Conservation (phyloP, 1,140 invertebrate genomes). For the Bombus polaris region DNA sequence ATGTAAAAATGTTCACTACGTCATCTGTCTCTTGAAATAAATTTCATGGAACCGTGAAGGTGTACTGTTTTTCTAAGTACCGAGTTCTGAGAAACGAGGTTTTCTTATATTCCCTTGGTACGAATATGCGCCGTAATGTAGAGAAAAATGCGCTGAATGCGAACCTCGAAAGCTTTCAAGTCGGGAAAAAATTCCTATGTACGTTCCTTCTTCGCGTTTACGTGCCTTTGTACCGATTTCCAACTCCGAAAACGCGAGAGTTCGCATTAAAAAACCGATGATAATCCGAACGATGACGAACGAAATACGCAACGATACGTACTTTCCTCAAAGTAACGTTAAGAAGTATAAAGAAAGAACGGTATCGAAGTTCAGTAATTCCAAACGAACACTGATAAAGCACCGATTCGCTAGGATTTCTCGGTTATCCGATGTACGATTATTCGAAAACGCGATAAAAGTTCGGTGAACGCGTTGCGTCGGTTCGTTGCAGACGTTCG, state of each 20-base stretch:
- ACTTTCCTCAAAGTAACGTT: not conserved
- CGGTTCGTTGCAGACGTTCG: not conserved
- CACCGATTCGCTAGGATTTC: not conserved
- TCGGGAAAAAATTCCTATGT: constrained; percentile 11
- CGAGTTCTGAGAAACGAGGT: not conserved
- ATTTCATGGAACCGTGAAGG: not conserved
- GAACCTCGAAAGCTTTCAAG: constrained; percentile 23
- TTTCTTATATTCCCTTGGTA: not conserved
- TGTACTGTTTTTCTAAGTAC: no score
- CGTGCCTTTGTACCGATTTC: not conserved
- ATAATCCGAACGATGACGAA: not conserved
- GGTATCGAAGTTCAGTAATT: no score
- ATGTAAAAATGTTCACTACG: not conserved
- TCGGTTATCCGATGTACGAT: not conserved
- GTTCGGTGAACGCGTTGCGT: not conserved
- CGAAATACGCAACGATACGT: not conserved
- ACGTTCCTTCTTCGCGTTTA: not conserved
- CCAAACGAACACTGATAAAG: not conserved
- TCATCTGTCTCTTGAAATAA: not conserved
- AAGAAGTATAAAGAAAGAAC: not conserved
- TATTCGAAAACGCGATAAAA: not conserved
- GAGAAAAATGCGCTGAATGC: constrained; percentile 18
- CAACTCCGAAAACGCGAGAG: not conserved
- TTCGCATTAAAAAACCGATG: constrained; percentile 4
- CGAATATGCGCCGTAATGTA: no score